Evolutionary conservation across 2,797 vertebrate genomes (phyloP).

Genomic region (Acridotheres tristis): DNA sequence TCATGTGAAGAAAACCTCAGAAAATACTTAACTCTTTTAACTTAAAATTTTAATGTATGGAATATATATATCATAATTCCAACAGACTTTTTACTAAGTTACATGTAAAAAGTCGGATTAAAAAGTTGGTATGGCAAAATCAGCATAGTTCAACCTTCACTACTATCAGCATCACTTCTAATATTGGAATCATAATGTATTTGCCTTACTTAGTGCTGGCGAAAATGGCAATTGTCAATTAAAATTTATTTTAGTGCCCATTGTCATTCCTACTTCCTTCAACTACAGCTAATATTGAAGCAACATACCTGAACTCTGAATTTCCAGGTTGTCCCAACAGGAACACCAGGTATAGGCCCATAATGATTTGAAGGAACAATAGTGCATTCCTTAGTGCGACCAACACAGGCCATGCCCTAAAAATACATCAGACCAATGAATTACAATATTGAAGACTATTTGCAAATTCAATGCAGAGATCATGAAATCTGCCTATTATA

Average conservation of each 20-base stretch:
- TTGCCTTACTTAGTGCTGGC: not conserved
- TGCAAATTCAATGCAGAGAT: not conserved
- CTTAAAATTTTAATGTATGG: not conserved
- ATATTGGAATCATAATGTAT: not conserved
- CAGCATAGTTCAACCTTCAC: not conserved
- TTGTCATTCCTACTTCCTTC: not conserved
- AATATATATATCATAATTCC: not conserved
- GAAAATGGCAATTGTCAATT: not conserved
- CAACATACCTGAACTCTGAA: conserved; percentile 94
- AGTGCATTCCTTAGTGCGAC: conserved; percentile 97
- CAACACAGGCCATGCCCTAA: conserved; percentile 98
- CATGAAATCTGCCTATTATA: not conserved
- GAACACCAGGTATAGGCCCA: conserved; percentile 93
- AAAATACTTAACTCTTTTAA: not conserved
- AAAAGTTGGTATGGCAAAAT: not conserved
- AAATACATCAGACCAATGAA: not conserved
- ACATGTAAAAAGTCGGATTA: not conserved
- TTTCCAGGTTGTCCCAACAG: conserved; percentile 97
- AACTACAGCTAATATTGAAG: not conserved
- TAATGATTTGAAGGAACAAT: conserved; percentile 98
- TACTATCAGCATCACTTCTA: not conserved
- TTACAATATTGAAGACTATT: not conserved
- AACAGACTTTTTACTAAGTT: not conserved
- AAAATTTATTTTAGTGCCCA: not conserved
- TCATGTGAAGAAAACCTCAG: not conserved